These are phyloP conservation scores for Anastrepha ludens DNA, from an alignment of 1,140 invertebrate species.

Conservation along the genomic window DNA sequence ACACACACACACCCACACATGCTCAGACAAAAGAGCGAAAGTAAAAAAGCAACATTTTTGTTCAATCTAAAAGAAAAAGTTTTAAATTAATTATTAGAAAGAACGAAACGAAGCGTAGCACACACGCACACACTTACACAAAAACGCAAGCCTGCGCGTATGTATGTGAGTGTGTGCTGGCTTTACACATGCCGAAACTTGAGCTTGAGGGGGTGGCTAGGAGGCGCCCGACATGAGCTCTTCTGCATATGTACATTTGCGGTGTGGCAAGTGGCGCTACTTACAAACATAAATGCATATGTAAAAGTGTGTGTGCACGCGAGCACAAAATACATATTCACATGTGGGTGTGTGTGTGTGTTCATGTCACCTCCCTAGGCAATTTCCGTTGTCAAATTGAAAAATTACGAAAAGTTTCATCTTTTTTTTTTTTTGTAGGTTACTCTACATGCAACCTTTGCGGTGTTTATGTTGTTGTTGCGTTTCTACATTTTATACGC, in stretches of 20 bases:
- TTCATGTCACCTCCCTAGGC: constrained; percentile 66
- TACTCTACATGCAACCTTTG: constrained; percentile 28
- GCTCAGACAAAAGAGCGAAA: neutral
- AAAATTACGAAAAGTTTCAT: constrained; percentile 67
- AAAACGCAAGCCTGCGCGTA: neutral
- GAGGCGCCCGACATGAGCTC: neutral
- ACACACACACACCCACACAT: neutral
- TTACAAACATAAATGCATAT: neutral
- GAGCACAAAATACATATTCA: neutral
- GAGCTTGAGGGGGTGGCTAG: neutral
- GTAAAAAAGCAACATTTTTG: constrained; percentile 38
- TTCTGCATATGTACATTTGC: constrained; percentile 23
- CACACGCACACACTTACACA: constrained; percentile 59
- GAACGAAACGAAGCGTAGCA: constrained; percentile 63
- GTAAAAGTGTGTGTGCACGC: neutral
- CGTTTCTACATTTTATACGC: constrained; percentile 71
- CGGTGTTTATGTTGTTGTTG: constrained; percentile 33
- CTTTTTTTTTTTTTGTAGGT: constrained; percentile 34
- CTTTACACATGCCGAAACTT: constrained; percentile 5
- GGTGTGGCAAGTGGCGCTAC: constrained; percentile 29
- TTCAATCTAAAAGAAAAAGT: constrained; percentile 63
- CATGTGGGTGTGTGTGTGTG: neutral
- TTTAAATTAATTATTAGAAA: constrained; percentile 74
- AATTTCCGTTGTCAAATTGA: constrained; percentile 74
- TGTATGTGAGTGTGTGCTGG: neutral